Conservation (phyloP, 2,113 vertebrate species). For the Apeltes quadracus region DNA sequence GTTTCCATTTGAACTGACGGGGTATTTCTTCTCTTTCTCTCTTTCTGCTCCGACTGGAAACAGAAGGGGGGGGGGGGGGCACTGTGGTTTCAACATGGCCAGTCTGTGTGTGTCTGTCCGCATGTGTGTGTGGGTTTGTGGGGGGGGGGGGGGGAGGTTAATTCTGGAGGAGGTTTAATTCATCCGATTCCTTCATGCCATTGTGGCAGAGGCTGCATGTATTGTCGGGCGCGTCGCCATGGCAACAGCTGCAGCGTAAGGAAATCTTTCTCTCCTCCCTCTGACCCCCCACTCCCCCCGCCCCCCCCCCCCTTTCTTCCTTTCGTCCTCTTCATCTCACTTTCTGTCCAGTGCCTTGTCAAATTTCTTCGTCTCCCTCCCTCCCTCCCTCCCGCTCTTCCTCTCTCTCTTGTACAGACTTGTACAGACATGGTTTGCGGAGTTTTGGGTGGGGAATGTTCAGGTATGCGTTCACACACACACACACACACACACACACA, state of each 20-base stretch:
- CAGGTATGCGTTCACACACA: conserved; percentile 75
- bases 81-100: conserved; percentile 62
- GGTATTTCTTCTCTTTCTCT: conserved; percentile 40
- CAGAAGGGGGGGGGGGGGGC: conserved; percentile 42
- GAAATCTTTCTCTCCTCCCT: conserved; percentile 58
- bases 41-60: conserved; percentile 49
- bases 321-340: conserved; percentile 2
- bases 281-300: conserved; percentile 17
- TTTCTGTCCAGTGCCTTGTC: conserved; percentile 62
- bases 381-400: conserved; percentile 14
- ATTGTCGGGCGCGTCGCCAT: conserved; percentile 62
- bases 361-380: conserved; percentile 53
- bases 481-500: conserved; percentile 52
- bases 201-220: conserved; percentile 67
- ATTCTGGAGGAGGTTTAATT: conserved; percentile 45
- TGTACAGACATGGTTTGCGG: conserved; percentile 83
- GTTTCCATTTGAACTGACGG: conserved; percentile 61
- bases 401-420: conserved; percentile 72
- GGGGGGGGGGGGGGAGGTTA: conserved; percentile 10
- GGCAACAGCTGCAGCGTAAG: conserved; percentile 70
- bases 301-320: conserved; percentile 9
- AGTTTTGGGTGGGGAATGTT: conserved; percentile 78
- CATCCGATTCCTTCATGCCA: conserved; percentile 66
- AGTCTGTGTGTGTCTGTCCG: conserved; percentile 11
- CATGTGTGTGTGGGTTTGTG: conserved; percentile 12